These are phyloP conservation scores for Brachyptera putata DNA, from an alignment of 2,888 invertebrate species.

Conservation along the genomic window DNA sequence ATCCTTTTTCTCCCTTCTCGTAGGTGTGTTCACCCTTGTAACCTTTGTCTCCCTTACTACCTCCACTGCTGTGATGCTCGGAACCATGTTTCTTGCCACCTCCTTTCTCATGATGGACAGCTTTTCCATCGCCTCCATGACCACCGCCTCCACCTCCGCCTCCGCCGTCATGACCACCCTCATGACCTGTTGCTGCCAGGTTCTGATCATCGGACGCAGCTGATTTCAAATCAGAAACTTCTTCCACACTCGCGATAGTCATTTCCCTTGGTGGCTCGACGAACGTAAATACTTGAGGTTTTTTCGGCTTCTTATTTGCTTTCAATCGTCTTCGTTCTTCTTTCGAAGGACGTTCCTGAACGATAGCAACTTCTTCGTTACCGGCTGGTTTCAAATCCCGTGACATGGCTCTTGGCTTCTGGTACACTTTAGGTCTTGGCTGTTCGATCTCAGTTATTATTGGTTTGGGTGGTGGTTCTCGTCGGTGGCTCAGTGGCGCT, in stretches of 20 bases:
- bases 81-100: slow-evolving; percentile 54
- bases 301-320: not conserved
- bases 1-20: slow-evolving; percentile 60
- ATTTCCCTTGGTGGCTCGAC: not conserved
- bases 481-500: no score
- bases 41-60: slow-evolving; percentile 61
- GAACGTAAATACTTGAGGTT: not conserved
- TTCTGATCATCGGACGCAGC: slow-evolving; percentile 8
- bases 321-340: no score
- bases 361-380: no score
- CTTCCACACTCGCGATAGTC: not conserved
- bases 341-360: no score
- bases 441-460: no score
- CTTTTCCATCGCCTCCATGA: not conserved
- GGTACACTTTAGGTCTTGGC: no score
- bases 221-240: not conserved
- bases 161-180: not conserved
- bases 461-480: not conserved
- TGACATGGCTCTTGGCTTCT: no score
- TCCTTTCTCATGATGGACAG: slow-evolving; percentile 44
- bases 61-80: slow-evolving; percentile 53
- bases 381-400: no score
- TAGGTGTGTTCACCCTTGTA: slow-evolving; percentile 61
- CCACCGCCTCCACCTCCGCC: slow-evolving; percentile 6
- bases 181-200: not conserved